A percentile compares a stretch with the other conserved stretches of the same genome.
phyloP scores from a whole-genome alignment of 1,140 invertebrate species.

The Hirudo medicinalis region DNA sequence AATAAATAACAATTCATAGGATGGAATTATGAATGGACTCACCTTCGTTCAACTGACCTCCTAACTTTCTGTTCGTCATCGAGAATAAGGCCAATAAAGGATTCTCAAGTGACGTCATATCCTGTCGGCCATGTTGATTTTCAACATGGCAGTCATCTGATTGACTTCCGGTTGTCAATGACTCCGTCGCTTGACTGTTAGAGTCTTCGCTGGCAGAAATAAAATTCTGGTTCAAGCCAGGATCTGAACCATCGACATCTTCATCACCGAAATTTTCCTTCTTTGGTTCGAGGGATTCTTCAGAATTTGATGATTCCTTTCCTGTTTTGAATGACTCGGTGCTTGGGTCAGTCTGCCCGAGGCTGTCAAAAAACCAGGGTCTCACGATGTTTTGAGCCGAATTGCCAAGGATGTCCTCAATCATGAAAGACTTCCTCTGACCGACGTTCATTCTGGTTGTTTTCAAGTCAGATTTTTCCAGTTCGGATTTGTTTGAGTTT shows the following conservation, averaged over 20 bases:
- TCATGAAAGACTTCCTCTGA: neutral
- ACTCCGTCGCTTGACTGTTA: neutral
- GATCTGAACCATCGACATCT: neutral
- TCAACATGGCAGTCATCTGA: neutral
- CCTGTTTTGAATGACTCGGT: too few species aligned
- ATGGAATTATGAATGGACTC: neutral
- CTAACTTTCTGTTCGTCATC: neutral
- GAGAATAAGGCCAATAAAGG: neutral
- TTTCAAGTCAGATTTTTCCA: neutral
- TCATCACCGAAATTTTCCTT: neutral
- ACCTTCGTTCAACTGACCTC: neutral
- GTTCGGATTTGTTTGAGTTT: neutral
- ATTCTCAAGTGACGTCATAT: neutral
- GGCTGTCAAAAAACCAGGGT: too few species aligned
- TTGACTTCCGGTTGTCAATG: neutral
- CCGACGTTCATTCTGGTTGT: neutral
- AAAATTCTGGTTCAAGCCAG: neutral
- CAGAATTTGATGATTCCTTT: too few species aligned
- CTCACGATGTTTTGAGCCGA: too few species aligned
- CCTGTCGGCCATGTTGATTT: neutral
- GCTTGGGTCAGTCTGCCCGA: too few species aligned
- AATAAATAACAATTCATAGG: too few species aligned
- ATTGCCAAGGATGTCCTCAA: neutral
- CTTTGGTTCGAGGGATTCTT: neutral
- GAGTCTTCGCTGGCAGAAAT: neutral